These are phyloP conservation scores for Parazoanthus swiftii DNA, from an alignment of 92 coral and sea anemone species.

Conservation along the genomic window DNA sequence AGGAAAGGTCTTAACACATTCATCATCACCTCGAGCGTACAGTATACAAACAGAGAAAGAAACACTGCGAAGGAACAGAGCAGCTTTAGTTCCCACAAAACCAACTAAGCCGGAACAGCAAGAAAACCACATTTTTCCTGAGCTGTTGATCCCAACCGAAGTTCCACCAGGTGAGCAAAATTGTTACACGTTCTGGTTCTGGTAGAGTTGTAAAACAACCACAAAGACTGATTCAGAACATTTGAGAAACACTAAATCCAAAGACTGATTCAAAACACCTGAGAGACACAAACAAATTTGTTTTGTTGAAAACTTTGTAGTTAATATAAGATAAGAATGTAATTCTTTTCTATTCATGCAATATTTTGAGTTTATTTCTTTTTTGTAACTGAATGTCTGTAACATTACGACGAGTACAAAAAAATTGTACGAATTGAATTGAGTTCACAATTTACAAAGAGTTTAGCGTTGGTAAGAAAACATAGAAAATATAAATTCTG, in stretches of 20 bases:
- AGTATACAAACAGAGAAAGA: too few species aligned
- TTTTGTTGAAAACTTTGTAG: neutral
- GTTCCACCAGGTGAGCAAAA: neutral
- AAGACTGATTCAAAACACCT: neutral
- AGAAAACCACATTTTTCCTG: neutral
- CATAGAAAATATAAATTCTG: too few species aligned
- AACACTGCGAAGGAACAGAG: too few species aligned
- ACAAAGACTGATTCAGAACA: conserved; percentile 16
- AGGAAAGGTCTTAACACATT: too few species aligned
- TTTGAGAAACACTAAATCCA: neutral
- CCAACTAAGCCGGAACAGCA: neutral
- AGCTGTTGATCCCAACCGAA: neutral
- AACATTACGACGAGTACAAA: too few species aligned
- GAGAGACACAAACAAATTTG: neutral
- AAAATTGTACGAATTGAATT: too few species aligned
- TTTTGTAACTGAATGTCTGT: too few species aligned
- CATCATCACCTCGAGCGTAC: too few species aligned
- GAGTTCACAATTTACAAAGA: too few species aligned
- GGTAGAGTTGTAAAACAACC: conserved; percentile 2
- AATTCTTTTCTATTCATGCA: too few species aligned
- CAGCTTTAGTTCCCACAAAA: conserved; percentile 6
- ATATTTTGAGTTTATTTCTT: too few species aligned
- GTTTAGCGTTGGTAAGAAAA: too few species aligned
- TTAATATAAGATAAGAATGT: neutral
- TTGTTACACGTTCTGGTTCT: neutral